Conservation (phyloP, 2,888 invertebrate genomes). For the Acleris laterana region DNA sequence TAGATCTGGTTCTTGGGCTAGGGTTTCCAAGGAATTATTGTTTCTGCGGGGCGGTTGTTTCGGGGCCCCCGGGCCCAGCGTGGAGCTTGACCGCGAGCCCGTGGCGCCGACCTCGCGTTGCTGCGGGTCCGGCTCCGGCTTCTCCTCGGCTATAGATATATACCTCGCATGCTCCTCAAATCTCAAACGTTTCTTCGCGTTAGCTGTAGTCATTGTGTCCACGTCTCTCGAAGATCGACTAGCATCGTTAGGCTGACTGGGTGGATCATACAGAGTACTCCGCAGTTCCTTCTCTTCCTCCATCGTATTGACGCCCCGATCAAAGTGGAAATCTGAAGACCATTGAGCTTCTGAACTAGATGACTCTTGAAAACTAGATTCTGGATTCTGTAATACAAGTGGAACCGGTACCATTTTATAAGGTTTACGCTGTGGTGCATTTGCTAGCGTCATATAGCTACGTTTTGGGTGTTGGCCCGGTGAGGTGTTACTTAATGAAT, state of each 20-base stretch:
- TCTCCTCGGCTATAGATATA: slow-evolving; percentile 43
- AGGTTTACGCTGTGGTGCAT: no score
- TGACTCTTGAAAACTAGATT: no score
- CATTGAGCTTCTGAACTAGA: slow-evolving; percentile 4
- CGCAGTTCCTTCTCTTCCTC: slow-evolving; percentile 55
- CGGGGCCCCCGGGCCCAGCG: background rate
- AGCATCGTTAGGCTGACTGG: background rate
- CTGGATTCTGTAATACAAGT: background rate
- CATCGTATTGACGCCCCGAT: slow-evolving; percentile 9
- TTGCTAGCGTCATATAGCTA: no score
- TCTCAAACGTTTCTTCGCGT: slow-evolving; percentile 54
- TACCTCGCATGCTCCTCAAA: slow-evolving; percentile 60
- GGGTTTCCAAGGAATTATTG: slow-evolving; percentile 7
- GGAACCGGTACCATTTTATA: no score
- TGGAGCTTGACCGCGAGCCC: background rate
- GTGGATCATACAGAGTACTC: slow-evolving; percentile 50
- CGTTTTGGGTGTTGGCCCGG: background rate
- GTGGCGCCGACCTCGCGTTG: background rate
- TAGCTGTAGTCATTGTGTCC: slow-evolving; percentile 21
- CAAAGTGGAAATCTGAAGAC: background rate
- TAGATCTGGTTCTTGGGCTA: background rate
- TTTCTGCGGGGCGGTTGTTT: background rate
- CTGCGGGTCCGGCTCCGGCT: background rate
- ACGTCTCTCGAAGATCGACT: slow-evolving; percentile 5
- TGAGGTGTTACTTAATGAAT: slow-evolving; percentile 4